phyloP scores from a whole-genome alignment of 1,140 invertebrate genomes.

The Lamellibrachia luymesi region DNA sequence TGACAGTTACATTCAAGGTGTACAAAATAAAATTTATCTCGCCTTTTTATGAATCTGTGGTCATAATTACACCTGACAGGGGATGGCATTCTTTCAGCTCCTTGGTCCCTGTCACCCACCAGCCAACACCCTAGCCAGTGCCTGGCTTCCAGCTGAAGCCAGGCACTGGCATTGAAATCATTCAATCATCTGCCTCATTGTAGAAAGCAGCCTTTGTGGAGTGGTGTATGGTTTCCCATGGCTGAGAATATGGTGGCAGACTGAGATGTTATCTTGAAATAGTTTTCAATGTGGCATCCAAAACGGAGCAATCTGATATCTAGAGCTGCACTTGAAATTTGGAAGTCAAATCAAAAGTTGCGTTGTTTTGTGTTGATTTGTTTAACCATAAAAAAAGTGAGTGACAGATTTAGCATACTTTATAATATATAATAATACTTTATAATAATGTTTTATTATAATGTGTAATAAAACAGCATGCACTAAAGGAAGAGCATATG shows the following conservation, averaged over 20 bases:
- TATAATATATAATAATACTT: no score
- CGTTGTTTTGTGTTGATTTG: no score
- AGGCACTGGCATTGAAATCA: neutral
- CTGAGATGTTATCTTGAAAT: neutral
- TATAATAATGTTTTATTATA: no score
- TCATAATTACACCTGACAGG: neutral
- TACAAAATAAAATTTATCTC: neutral
- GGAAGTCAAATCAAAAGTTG: no score
- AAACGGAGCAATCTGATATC: neutral
- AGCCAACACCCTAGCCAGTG: no score
- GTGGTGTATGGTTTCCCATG: neutral
- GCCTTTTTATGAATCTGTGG: neutral
- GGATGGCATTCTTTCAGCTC: neutral
- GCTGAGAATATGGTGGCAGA: neutral
- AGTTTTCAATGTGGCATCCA: neutral
- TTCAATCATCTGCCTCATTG: neutral
- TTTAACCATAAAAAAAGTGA: no score
- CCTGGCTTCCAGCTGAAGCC: no score
- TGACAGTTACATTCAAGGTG: neutral
- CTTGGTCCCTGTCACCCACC: no score
- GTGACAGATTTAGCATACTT: no score
- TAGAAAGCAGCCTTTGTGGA: neutral
- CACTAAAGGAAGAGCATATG: neutral
- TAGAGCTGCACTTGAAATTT: neutral
- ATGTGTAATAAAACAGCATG: no score